Evolutionary conservation across 2,113 vertebrate genomes (phyloP).

Genomic region (Psephotus haematonotus): DNA sequence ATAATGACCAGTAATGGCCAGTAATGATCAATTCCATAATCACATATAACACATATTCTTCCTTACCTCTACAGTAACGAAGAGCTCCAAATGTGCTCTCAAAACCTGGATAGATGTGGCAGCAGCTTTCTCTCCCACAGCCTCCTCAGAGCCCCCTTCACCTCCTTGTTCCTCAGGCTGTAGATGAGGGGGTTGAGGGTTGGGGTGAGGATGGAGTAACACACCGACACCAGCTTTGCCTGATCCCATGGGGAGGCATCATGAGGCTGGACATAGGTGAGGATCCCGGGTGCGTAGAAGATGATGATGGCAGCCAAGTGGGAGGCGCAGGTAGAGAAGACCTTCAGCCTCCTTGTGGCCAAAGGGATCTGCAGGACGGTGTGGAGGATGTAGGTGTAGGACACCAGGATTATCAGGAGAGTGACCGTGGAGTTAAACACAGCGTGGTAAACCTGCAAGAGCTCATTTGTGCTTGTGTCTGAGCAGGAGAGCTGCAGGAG

Average conservation of each 20-base stretch:
- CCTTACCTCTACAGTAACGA: rapidly evolving
- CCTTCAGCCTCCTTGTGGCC: not conserved
- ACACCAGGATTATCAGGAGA: slow-evolving; percentile 40
- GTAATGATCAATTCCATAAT: rapidly evolving
- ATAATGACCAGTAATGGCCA: rapidly evolving
- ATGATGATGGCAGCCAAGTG: not conserved
- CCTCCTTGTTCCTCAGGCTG: not conserved
- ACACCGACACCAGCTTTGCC: not conserved
- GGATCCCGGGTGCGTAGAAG: not conserved
- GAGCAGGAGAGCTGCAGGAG: slow-evolving; percentile 56
- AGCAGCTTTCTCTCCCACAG: not conserved
- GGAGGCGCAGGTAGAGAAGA: not conserved
- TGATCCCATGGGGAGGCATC: not conserved
- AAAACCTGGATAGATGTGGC: not conserved
- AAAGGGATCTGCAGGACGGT: not conserved
- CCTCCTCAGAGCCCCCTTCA: not conserved
- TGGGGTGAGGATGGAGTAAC: slow-evolving; percentile 20
- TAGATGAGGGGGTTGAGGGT: slow-evolving; percentile 7
- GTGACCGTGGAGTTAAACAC: not conserved
- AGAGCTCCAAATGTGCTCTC: too few species aligned
- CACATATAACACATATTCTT: not conserved
- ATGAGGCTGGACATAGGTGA: not conserved
- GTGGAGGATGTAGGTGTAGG: slow-evolving; percentile 40
- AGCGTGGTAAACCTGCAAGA: not conserved
- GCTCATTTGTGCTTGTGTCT: not conserved